Evolutionary conservation across 2,113 vertebrate species (phyloP).

Genomic region (Asarcornis scutulata): DNA sequence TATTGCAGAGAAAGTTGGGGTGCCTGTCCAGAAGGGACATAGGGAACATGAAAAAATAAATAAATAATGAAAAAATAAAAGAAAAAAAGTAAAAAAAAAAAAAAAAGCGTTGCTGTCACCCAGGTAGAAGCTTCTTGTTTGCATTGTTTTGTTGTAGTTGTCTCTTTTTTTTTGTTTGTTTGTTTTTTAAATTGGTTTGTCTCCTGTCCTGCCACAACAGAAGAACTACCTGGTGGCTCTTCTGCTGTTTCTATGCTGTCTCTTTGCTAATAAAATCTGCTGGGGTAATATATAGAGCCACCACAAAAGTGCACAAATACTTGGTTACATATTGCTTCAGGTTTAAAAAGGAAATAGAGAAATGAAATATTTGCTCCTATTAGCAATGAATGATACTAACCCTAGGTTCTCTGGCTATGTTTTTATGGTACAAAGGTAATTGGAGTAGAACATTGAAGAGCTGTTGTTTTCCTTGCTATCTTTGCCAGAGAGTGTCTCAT

Average conservation of each 20-base stretch:
- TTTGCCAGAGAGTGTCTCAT: slow-evolving; percentile 14
- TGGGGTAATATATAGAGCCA: not conserved
- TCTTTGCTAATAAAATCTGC: not conserved
- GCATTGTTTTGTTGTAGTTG: no score
- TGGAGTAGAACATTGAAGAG: not conserved
- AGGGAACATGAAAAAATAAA: not conserved
- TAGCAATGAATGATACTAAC: not conserved
- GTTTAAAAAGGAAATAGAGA: not conserved
- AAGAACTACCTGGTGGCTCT: not conserved
- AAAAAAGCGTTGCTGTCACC: not conserved
- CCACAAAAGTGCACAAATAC: not conserved
- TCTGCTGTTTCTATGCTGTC: not conserved
- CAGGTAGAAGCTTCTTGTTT: not conserved
- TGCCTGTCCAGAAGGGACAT: not conserved
- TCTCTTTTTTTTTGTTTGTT: no score
- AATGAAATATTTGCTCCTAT: not conserved
- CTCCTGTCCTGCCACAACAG: not conserved
- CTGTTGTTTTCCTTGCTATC: slow-evolving; percentile 16
- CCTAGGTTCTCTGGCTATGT: not conserved
- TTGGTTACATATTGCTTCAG: not conserved
- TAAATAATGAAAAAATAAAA: not conserved
- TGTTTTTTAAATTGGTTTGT: not conserved
- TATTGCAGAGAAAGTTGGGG: not conserved
- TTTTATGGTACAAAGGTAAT: not conserved
- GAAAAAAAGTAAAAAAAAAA: not conserved